Percentiles rank a stretch among this genome's conserved stretches.
These are phyloP conservation scores for Tamias sibiricus DNA, from an alignment of 2,113 vertebrate genomes.

Conservation along the genomic window DNA sequence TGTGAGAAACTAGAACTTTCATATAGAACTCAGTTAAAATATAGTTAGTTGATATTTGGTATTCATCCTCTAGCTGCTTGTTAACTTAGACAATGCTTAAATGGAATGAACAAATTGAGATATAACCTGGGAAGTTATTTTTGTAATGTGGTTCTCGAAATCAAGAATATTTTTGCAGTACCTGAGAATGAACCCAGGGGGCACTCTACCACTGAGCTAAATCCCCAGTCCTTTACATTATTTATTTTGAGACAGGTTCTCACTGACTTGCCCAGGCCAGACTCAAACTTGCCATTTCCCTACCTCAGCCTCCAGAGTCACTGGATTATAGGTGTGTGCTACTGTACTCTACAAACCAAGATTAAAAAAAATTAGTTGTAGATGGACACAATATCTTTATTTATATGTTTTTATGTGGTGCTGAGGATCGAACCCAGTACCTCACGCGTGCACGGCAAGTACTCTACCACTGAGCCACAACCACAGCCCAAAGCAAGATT, in stretches of 20 bases:
- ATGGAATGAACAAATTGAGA: not conserved
- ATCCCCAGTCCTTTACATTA: not conserved
- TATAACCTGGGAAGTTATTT: not conserved
- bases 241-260: not conserved
- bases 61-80: not conserved
- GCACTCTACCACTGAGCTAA: not conserved
- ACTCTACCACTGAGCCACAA: too few relatives aligned
- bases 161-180: not conserved
- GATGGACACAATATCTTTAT: too few relatives aligned
- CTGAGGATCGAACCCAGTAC: too few relatives aligned
- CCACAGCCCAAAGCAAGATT: not conserved
- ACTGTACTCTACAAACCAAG: not conserved
- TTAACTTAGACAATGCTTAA: not conserved
- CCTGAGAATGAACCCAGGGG: not conserved
- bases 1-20: conserved; percentile 39
- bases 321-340: not conserved
- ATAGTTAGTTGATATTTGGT: not conserved
- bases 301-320: not conserved
- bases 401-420: too few relatives aligned
- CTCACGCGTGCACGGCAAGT: too few relatives aligned
- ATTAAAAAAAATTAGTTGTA: not conserved
- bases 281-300: not conserved
- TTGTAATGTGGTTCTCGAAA: conserved; percentile 9
- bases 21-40: not conserved
- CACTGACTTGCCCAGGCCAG: not conserved